Base-by-base conservation (phyloP, 2,888 invertebrate genomes). In the Eupithecia vulgata region DNA sequence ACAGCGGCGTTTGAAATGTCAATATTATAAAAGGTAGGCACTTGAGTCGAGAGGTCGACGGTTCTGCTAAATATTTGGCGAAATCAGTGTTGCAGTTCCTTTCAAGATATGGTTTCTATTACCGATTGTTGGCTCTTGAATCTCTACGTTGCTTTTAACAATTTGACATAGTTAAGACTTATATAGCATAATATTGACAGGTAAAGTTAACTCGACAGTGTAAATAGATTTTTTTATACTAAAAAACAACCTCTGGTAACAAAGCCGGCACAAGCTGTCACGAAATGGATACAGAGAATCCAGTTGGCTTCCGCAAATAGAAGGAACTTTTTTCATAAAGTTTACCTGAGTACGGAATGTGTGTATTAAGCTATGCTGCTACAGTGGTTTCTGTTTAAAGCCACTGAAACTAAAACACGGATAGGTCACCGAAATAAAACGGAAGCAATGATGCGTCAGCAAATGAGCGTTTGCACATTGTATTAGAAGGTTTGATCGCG, bases 401-500 rank as follows among this genome's bases (percentile, higher is more conserved):
- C 75, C 71, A 66, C 69, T 67, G 75, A 76, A 64, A 69, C 72
- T 71, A 59, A 71, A 75, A 71, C 68, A 71, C 61, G 73, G 61
- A 72, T 76, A 68, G 68, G 68, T 70, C 65, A 71, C 72, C 35
- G 69, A 67, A 78, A 80, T 78, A 78, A 79, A 78, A 79, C 67
- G 68, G 45, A 68, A 61, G 34, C 73, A 68, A 78, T 78, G 79
- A 80, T 81, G 79, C 80, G 74, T 83, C 81, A 81, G 81, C 81
- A 81, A 78, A 79, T 80, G 78, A 80, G 75, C 74, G 77, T 77
- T 77, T 76, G 82, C 83, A 84, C 85, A 85, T 70, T 87, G 84
- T 84, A 88, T 88, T 87, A 89, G 83, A 85, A 81, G 85, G 87
- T 88, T 84, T 86, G 83, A 84, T 85, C 85, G 84, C 81, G 84